phyloP scores from a whole-genome alignment of 2,888 invertebrate species.

The Parnassius smintheus region DNA sequence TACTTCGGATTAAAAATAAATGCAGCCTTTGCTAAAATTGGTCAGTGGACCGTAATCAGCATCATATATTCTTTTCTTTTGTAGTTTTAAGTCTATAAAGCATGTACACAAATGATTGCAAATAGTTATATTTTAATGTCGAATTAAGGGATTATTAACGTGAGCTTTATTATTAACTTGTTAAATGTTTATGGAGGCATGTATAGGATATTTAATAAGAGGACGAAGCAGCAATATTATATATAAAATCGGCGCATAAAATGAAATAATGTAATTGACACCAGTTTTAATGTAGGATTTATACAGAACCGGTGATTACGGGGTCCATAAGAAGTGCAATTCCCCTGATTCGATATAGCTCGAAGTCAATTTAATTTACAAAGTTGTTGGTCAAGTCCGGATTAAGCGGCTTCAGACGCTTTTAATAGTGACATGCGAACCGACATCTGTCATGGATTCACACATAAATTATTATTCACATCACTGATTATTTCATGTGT shows the following conservation, averaged over 20 bases:
- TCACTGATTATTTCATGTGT: constrained; percentile 13
- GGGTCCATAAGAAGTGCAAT: constrained; percentile 66
- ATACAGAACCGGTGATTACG: constrained; percentile 66
- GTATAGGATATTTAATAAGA: constrained; percentile 68
- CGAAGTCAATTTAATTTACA: constrained; percentile 75
- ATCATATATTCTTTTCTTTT: constrained; percentile 3
- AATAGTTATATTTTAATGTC: constrained; percentile 13
- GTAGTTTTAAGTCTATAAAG: not conserved
- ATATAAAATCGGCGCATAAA: constrained; percentile 63
- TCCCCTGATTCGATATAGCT: constrained; percentile 54
- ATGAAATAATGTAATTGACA: constrained; percentile 74
- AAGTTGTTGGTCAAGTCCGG: constrained; percentile 70
- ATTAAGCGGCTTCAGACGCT: constrained; percentile 51
- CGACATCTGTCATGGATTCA: constrained; percentile 52
- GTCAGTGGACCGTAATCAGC: not conserved
- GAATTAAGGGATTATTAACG: constrained; percentile 3
- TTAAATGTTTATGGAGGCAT: constrained; percentile 22
- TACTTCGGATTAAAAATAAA: not conserved
- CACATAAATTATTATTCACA: constrained; percentile 32
- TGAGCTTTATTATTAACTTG: constrained; percentile 14
- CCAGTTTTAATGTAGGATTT: constrained; percentile 72
- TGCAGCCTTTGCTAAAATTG: constrained; percentile 1
- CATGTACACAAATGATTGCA: not conserved
- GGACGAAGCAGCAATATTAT: constrained; percentile 47
- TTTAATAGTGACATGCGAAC: constrained; percentile 54